Conservation (phyloP, 2,888 invertebrate species). For the Mimachlamys varia region DNA sequence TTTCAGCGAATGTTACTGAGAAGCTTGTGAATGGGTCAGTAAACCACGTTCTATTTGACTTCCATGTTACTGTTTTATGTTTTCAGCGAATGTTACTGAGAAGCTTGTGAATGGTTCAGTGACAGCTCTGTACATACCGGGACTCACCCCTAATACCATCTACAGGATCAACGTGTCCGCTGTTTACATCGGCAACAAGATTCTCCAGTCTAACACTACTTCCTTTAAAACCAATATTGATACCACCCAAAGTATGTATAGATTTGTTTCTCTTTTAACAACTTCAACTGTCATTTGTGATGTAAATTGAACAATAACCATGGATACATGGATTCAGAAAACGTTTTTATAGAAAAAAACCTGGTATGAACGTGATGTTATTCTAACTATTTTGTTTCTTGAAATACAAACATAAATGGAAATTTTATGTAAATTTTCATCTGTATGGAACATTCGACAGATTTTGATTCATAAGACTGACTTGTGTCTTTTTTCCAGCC, state of each 20-base stretch:
- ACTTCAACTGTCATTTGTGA: not conserved
- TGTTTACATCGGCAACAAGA: slow-evolving; percentile 50
- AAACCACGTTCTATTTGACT: too few species aligned
- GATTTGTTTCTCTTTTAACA: not conserved
- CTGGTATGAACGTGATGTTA: too few species aligned
- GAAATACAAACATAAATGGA: too few species aligned
- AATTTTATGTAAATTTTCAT: too few species aligned
- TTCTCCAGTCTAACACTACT: not conserved
- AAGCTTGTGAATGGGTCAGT: slow-evolving; percentile 43
- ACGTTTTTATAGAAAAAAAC: too few species aligned
- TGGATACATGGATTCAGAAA: too few species aligned
- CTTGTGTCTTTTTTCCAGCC: slow-evolving; percentile 46
- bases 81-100: not conserved
- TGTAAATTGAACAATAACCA: too few species aligned
- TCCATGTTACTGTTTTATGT: not conserved
- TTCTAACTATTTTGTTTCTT: too few species aligned
- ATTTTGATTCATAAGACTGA: not conserved
- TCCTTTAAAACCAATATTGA: not conserved
- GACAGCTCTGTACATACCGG: slow-evolving; percentile 45
- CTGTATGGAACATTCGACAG: too few species aligned
- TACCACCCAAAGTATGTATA: not conserved
- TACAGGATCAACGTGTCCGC: slow-evolving; percentile 53
- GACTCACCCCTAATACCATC: slow-evolving; percentile 42
- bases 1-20: not conserved
- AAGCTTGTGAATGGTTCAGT: slow-evolving; percentile 42